A percentile compares a stretch with the other conserved stretches of the same genome.
Evolutionary conservation across 2,888 invertebrate genomes (phyloP).

Genomic region (Laothoe populi): DNA sequence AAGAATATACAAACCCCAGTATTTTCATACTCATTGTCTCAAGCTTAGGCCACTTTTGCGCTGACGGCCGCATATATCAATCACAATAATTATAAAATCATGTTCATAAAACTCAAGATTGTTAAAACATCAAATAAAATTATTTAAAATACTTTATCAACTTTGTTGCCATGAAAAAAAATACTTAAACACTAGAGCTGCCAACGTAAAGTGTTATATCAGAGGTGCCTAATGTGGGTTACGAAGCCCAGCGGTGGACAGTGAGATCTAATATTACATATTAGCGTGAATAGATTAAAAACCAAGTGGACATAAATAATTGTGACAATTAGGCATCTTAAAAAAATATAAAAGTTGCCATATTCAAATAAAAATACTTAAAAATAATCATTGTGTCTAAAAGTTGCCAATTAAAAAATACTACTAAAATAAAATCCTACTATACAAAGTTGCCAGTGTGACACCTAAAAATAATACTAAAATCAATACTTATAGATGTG

Average conservation of each 20-base stretch:
- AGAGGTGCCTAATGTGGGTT: neutral
- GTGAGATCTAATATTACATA: neutral
- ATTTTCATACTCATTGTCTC: too few relatives aligned
- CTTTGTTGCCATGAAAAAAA: neutral
- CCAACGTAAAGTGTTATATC: neutral
- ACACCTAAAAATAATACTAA: conserved; percentile 32
- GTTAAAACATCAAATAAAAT: too few relatives aligned
- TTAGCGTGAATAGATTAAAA: neutral
- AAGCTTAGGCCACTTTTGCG: too few relatives aligned
- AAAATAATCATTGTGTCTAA: neutral
- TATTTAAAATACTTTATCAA: too few relatives aligned
- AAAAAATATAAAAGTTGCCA: neutral
- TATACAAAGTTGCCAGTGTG: conserved; percentile 42
- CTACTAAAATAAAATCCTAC: conserved; percentile 34
- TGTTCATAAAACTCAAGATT: too few relatives aligned
- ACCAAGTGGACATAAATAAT: neutral
- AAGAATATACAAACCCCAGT: too few relatives aligned
- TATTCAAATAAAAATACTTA: neutral
- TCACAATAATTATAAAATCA: too few relatives aligned
- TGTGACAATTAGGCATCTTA: neutral
- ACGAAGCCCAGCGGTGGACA: neutral
- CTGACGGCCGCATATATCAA: too few relatives aligned
- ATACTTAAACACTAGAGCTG: neutral
- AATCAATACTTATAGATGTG: conserved; percentile 26
- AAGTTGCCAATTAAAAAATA: conserved; percentile 30